Base-by-base conservation (phyloP, 2,113 vertebrate genomes). In the Panthera leo region DNA sequence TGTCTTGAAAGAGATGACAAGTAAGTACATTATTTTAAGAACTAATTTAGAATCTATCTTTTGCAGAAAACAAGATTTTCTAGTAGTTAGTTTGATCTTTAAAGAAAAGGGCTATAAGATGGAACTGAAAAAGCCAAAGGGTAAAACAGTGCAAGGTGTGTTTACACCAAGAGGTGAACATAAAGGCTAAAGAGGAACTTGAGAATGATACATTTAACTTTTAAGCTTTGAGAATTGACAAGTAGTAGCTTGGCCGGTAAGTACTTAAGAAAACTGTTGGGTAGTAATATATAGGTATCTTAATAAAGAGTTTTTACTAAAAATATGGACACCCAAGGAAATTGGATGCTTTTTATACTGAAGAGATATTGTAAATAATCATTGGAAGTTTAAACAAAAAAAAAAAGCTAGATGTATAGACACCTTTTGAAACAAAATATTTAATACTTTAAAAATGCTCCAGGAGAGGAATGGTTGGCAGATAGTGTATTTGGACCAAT, bases 1-100 rank as follows among this genome's bases (percentile, higher is more conserved):
- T 99, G 99, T 99, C 99, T 99, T 99, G 99, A 99, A 98, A 99
- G 99, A 99, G 99, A 99, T 99, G 99, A 99, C 99, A 99, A 99
- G 99, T 99, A 99, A 99, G 99, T 99, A 92, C 63, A 82, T 93
- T 95, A 87, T 91, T 85, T 67, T 36, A 91, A 78, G 16, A 61
- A 39, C 16, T 19, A 78, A 1, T 36, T 34, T 89, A 89, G 1
- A n/a, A 27, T 92, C 15, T 94, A 86, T 85, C 7, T 18, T 85
- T 92, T 95, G 53, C 29, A 85, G 45, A 94, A 70, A 34, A 42
- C 19, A 80, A n/a, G 39, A 79, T 87, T 95, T 93, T 85, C 67
- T 83, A 58, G 42, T 36, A 85, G 12, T 91, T 89, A 89, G 19
- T 88, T 93, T 83, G 42, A 42, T 86, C 34, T 93, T 97, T 73